Percentiles rank a stretch among this genome's conserved stretches.
Conservation (phyloP, 2,113 vertebrate species). For the Apodemus sylvaticus region DNA sequence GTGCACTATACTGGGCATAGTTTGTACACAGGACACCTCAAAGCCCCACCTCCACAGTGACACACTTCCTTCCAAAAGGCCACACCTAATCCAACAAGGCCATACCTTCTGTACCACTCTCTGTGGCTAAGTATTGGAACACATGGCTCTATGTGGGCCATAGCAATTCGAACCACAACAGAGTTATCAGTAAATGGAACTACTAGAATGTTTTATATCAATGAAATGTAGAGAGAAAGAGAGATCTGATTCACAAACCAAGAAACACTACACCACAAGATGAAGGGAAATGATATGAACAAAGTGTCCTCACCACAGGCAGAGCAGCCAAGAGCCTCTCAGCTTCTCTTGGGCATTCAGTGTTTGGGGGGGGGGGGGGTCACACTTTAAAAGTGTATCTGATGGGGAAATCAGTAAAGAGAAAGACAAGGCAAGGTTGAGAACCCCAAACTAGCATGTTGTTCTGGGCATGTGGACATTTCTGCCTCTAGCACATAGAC, state of each 20-base stretch:
- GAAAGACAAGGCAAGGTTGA: not conserved
- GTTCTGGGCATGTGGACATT: fast-evolving
- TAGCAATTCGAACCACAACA: too few species aligned
- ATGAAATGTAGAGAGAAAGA: not conserved
- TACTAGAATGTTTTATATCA: not conserved
- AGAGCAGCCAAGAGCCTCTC: not conserved
- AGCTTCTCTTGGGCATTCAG: not conserved
- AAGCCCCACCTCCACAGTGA: too few species aligned
- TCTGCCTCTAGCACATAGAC: not conserved
- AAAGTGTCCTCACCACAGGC: fast-evolving
- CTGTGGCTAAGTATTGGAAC: too few species aligned
- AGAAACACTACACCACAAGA: not conserved
- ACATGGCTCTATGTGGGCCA: too few species aligned
- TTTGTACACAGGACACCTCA: too few species aligned
- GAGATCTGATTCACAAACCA: not conserved
- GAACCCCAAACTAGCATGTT: not conserved
- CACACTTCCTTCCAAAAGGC: too few species aligned
- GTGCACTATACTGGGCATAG: too few species aligned
- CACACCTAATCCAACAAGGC: too few species aligned
- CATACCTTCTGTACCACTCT: too few species aligned
- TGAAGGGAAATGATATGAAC: not conserved
- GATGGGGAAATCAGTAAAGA: not conserved
- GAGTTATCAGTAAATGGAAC: not conserved
- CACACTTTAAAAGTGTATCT: not conserved
- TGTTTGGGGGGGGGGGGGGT: too few species aligned